Evolutionary conservation across 2,797 vertebrate genomes (phyloP), one percentile per base, ranked within the genome.

Genomic region (Urocyon cinereoargenteus): DNA sequence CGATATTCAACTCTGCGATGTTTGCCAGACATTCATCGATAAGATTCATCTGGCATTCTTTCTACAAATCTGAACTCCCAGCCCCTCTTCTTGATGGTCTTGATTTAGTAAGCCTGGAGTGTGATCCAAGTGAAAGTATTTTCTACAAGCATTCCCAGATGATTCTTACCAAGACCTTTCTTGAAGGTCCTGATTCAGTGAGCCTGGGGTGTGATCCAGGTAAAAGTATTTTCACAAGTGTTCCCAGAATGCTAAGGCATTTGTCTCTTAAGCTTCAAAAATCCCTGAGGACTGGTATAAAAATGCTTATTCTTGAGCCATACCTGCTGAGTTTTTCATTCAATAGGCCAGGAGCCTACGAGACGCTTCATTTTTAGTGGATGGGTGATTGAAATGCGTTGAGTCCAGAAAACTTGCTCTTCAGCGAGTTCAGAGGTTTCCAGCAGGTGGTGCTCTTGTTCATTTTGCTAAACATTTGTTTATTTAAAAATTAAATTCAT

Each of bases 391-490:
- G 57, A 72, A 84, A 73, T 8, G 21, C 9, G 4, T 3, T 0
- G 4, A 21, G 34, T 49, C 40, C 26, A 28, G 73, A 57, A 87
- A n/a, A 31, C 21, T 45, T 24, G 34, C 9, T 45, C 11, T 45
- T 45, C 70, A 31, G 34, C n/a, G 53, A 86, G 36, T 78, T 64
- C 72, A 78, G 11, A 0, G 36, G 3, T 28, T 70, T 0, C 95
- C 94, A 97, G 94, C 26, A 97, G 95, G 57, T 77, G 96, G 95
- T 68, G 6, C 68, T 61, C 84, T 86, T 24, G 3, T 40, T 62
- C n/a, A 77, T 62, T 79, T 87, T 83, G 22, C n/a, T 31, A 45
- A 40, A 97, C 78, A 19, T n/a, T 51, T 49, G 16, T 28, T 0
- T 21, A 11, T n/a, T 18, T 24, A 51, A 81, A 83, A 68, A 40